These are phyloP conservation scores for Crocodylus rhombifer DNA, from an alignment of 2,797 vertebrate species.

Conservation along the genomic window DNA sequence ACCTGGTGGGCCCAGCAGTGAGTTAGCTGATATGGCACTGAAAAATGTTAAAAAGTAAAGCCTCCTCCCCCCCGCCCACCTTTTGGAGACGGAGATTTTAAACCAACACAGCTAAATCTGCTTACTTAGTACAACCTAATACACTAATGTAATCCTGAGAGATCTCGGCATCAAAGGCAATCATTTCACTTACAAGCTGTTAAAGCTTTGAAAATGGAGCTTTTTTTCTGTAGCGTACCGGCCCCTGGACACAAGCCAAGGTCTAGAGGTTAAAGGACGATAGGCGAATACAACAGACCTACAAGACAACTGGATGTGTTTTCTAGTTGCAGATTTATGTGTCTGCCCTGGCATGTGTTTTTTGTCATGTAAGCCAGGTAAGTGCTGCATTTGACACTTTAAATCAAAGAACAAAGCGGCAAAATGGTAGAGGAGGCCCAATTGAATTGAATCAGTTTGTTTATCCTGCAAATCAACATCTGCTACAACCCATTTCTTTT, in stretches of 20 bases:
- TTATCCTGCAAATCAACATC: conserved; percentile 67
- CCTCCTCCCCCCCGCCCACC: neutral
- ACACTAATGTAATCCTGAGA: neutral
- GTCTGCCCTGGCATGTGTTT: conserved; percentile 40
- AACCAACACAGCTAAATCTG: neutral
- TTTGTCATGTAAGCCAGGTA: conserved; percentile 11
- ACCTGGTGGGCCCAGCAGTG: neutral
- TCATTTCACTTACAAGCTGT: conserved; percentile 10
- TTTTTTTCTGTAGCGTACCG: neutral
- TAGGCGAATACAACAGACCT: conserved; percentile 15
- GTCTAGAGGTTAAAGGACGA: neutral
- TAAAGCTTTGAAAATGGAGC: conserved; percentile 6
- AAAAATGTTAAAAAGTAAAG: neutral
- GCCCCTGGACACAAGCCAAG: conserved; percentile 1
- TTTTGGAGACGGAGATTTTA: neutral
- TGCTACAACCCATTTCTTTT: conserved; percentile 55
- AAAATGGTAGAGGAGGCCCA: conserved; percentile 22
- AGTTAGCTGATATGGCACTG: neutral
- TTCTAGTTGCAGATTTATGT: conserved; percentile 41
- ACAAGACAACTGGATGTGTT: neutral
- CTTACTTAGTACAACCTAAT: neutral
- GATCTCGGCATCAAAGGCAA: conserved; percentile 3
- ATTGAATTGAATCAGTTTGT: conserved; percentile 51
- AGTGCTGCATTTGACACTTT: conserved; percentile 13
- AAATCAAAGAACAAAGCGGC: conserved; percentile 42